phyloP scores from a whole-genome alignment of 2,888 invertebrate genomes.

The Rotaria socialis region DNA sequence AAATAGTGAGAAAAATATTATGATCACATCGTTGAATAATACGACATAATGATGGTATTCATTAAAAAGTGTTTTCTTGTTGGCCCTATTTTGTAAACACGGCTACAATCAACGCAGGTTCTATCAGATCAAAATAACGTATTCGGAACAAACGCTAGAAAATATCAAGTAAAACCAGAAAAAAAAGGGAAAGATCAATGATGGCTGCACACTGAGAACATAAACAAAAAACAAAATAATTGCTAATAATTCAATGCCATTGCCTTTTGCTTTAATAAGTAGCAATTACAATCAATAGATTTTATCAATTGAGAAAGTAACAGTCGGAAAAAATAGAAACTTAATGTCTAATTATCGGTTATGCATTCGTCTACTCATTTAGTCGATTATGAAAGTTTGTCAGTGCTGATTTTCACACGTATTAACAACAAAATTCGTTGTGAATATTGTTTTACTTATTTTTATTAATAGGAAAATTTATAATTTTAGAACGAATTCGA shows the following conservation, averaged over 20 bases:
- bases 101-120: neutral
- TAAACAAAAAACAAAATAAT: neutral
- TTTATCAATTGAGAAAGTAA: too few relatives aligned
- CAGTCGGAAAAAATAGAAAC: too few relatives aligned
- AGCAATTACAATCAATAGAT: too few relatives aligned
- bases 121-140: neutral
- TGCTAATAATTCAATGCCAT: neutral
- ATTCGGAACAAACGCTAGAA: neutral
- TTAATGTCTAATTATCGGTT: too few relatives aligned
- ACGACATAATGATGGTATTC: neutral
- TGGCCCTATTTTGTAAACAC: neutral
- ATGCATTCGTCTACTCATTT: too few relatives aligned
- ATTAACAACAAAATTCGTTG: too few relatives aligned
- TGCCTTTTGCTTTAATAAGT: too few relatives aligned
- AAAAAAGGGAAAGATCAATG: neutral
- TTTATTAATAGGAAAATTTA: too few relatives aligned
- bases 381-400: too few relatives aligned
- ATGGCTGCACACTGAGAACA: neutral
- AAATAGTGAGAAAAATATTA: neutral
- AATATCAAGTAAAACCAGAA: neutral
- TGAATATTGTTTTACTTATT: too few relatives aligned
- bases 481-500: too few relatives aligned
- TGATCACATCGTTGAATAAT: neutral
- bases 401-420: too few relatives aligned
- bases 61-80: neutral